Conservation (phyloP, 2,797 vertebrate species). For the Helostoma temminkii region DNA sequence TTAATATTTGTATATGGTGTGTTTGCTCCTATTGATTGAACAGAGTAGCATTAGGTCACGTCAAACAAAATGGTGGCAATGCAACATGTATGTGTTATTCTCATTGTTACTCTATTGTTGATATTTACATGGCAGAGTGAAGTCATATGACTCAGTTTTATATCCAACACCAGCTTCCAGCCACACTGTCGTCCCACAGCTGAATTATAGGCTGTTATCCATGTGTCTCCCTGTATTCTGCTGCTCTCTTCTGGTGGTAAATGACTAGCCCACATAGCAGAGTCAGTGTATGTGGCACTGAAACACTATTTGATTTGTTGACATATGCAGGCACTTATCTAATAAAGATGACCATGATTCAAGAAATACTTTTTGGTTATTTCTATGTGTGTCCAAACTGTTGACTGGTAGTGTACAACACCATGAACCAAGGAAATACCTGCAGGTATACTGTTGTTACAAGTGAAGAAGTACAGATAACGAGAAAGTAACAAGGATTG, state of each 20-base stretch:
- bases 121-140: not conserved
- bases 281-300: not conserved
- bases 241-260: conserved; percentile 73
- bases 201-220: not conserved
- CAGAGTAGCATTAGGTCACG: conserved; percentile 2
- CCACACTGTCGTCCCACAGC: not conserved
- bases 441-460: too few species aligned
- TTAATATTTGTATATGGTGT: not conserved
- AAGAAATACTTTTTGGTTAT: too few species aligned
- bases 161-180: not conserved
- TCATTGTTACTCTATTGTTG: not conserved
- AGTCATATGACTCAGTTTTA: not conserved
- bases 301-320: too few species aligned
- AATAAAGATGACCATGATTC: too few species aligned
- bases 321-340: too few species aligned
- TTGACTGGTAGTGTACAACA: too few species aligned
- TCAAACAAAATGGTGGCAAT: not conserved
- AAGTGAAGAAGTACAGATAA: too few species aligned
- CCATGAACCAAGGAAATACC: too few species aligned
- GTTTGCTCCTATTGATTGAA: conserved; percentile 10
- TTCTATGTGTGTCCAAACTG: too few species aligned
- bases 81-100: not conserved
- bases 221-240: conserved; percentile 32
- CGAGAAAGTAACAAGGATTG: too few species aligned
- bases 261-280: conserved; percentile 22